Conservation (phyloP, 2,113 vertebrate genomes). For the Semicossyphus pulcher region DNA sequence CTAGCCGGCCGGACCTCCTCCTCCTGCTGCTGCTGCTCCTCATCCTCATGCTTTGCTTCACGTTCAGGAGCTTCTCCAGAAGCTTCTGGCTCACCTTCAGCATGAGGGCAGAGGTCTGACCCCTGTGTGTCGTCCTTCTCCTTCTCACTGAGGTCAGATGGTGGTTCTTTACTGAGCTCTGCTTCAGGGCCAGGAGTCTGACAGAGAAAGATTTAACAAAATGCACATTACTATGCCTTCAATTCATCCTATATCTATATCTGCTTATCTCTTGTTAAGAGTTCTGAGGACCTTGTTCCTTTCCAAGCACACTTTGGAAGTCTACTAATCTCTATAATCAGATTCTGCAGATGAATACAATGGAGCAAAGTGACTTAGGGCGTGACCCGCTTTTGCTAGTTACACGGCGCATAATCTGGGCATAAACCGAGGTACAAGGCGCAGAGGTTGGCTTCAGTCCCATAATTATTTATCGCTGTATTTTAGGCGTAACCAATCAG, state of each 20-base stretch:
- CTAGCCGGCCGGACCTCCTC: slow-evolving; percentile 62
- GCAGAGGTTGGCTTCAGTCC: no score
- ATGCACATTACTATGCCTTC: neutral
- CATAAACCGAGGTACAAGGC: no score
- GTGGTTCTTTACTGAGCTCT: slow-evolving; percentile 14
- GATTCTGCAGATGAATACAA: no score
- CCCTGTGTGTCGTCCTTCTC: neutral
- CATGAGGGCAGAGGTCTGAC: neutral
- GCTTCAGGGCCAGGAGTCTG: slow-evolving; percentile 51
- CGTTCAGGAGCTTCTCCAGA: slow-evolving; percentile 29
- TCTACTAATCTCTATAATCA: no score
- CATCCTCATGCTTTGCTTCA: neutral
- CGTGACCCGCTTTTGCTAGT: no score
- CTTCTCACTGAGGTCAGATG: slow-evolving; percentile 28
- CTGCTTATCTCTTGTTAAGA: neutral
- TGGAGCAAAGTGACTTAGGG: no score
- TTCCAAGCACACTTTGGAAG: neutral
- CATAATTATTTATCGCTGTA: no score
- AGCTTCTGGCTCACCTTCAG: slow-evolving; percentile 29
- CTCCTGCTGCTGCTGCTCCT: slow-evolving; percentile 52
- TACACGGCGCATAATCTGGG: no score
- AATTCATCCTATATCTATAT: neutral
- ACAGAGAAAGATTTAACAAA: neutral
- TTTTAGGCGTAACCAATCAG: no score
- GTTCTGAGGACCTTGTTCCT: neutral